These are phyloP conservation scores for Agonopterix heracliana DNA, from an alignment of 2,888 invertebrate genomes.

Conservation along the genomic window DNA sequence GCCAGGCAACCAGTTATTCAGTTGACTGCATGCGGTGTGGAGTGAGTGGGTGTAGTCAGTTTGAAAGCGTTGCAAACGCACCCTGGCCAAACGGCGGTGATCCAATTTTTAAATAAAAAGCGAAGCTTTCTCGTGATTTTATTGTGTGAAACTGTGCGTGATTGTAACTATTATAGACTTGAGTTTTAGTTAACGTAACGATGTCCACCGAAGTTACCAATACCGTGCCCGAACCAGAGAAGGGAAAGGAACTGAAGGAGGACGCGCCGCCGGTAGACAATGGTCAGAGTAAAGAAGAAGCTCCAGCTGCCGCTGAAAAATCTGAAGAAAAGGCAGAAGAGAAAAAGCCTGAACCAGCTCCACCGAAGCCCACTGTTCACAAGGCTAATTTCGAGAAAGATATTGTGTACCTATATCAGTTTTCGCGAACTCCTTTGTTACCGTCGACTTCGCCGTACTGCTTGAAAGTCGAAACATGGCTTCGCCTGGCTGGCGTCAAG, in stretches of 20 bases:
- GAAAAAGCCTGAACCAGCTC: conserved; percentile 79
- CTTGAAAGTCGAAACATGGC: conserved; percentile 97
- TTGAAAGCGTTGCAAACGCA: conserved; percentile 19
- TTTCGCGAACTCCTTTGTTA: conserved; percentile 91
- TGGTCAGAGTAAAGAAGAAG: conserved; percentile 60
- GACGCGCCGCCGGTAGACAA: conserved; percentile 69
- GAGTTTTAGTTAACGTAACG: conserved; percentile 33
- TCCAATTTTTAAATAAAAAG: conserved; percentile 17
- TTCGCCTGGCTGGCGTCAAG: conserved; percentile 92
- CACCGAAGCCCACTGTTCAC: conserved; percentile 88
- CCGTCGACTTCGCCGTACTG: conserved; percentile 95
- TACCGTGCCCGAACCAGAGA: conserved; percentile 79
- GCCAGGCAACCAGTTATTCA: conserved; percentile 36
- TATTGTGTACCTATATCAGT: conserved; percentile 95
- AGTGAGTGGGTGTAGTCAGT: conserved; percentile 1
- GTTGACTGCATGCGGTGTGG: conserved; percentile 23
- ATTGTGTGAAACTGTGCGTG: conserved; percentile 29
- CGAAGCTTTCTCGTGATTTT: conserved; percentile 19
- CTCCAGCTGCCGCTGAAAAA: conserved; percentile 64
- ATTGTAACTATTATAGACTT: conserved; percentile 17
- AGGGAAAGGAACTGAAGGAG: conserved; percentile 77
- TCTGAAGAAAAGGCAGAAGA: conserved; percentile 65
- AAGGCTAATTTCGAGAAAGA: conserved; percentile 94
- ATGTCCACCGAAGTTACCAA: conserved; percentile 88
- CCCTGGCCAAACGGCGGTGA: conserved; percentile 23